phyloP scores from a whole-genome alignment of 1,140 invertebrate species.

The Lethocerus indicus region DNA sequence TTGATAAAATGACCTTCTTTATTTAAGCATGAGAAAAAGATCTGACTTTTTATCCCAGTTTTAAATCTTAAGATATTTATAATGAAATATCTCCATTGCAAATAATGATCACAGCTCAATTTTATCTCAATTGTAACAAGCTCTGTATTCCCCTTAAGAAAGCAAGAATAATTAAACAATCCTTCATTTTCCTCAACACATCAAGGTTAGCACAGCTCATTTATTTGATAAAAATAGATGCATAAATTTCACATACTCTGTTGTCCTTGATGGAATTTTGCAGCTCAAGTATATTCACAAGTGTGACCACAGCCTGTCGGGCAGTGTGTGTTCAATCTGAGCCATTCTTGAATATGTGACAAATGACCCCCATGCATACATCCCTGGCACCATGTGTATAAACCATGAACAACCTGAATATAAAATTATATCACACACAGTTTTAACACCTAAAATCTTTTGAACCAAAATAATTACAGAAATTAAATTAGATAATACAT shows the following conservation, averaged over 20 bases:
- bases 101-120: no score
- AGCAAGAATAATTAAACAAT: neutral
- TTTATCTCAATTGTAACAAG: neutral
- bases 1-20: no score
- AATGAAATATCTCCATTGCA: no score
- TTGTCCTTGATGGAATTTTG: no score
- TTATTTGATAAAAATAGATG: neutral
- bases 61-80: no score
- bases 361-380: conserved; percentile 73
- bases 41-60: no score
- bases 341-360: conserved; percentile 73
- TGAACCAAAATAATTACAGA: neutral
- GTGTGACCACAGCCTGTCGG: conserved; percentile 84
- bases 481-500: neutral
- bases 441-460: neutral
- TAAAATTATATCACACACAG: neutral
- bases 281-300: conserved; percentile 50
- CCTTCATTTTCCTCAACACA: neutral
- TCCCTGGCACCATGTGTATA: conserved; percentile 87
- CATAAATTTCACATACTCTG: no score
- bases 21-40: no score
- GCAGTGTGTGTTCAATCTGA: conserved; percentile 59
- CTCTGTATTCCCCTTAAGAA: neutral
- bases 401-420: conserved; percentile 52
- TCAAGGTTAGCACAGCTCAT: neutral